phyloP scores from a whole-genome alignment of 2,888 invertebrate genomes.

The Atethmia centrago region DNA sequence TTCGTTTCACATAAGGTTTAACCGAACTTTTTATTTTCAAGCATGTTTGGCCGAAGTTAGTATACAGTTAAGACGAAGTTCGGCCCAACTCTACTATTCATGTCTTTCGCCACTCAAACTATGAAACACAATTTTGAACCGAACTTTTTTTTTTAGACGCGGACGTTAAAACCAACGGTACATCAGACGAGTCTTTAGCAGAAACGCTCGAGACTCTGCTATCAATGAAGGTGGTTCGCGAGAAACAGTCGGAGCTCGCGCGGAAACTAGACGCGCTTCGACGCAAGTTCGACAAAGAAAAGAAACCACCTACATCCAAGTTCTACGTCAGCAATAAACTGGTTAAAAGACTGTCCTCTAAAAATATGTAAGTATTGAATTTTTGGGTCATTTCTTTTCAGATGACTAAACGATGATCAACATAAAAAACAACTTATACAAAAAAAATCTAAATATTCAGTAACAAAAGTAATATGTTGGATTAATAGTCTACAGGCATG shows the following conservation, averaged over 20 bases:
- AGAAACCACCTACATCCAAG: slow-evolving; percentile 92
- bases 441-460: background rate
- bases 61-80: background rate
- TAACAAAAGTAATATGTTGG: too few species aligned
- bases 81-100: background rate
- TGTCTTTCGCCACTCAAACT: background rate
- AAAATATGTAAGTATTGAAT: slow-evolving; percentile 72
- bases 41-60: too few species aligned
- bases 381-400: background rate
- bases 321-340: slow-evolving; percentile 90
- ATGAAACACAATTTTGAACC: background rate
- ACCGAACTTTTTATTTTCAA: background rate
- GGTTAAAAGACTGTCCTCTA: slow-evolving; percentile 74
- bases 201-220: slow-evolving; percentile 95
- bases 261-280: slow-evolving; percentile 96
- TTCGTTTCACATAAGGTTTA: background rate
- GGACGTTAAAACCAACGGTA: slow-evolving; percentile 78
- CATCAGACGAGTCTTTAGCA: slow-evolving; percentile 92
- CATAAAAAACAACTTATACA: background rate
- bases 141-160: slow-evolving; percentile 62
- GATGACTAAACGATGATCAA: background rate
- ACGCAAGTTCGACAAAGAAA: slow-evolving; percentile 95
- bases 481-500: background rate
- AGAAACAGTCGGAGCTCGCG: slow-evolving; percentile 95
- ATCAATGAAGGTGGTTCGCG: slow-evolving; percentile 95